Conservation (phyloP, 1,140 invertebrate species). For the Coenobita brevimanus region DNA sequence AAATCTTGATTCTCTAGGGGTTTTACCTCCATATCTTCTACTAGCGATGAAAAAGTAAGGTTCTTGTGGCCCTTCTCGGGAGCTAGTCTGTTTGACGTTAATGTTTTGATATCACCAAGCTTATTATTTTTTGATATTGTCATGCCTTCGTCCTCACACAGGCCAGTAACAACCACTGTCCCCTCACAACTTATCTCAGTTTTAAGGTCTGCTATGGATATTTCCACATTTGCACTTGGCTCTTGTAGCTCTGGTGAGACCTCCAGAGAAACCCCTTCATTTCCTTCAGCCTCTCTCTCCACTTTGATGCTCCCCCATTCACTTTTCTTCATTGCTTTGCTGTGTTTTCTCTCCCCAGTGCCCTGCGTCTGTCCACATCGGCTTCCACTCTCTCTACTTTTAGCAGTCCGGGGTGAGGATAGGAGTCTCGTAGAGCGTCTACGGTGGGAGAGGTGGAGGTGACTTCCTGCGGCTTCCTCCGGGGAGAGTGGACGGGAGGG, state of each 20-base stretch:
- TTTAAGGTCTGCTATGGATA: neutral
- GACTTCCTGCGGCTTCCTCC: slow-evolving; percentile 25
- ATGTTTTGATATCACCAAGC: neutral
- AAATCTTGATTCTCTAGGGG: no score
- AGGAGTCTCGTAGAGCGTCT: slow-evolving; percentile 22
- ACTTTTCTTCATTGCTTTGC: neutral
- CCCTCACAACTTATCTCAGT: slow-evolving; percentile 6
- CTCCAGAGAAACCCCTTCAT: neutral
- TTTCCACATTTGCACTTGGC: slow-evolving; percentile 9
- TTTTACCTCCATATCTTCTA: no score
- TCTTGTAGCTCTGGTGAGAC: neutral
- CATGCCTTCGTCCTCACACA: slow-evolving; percentile 8
- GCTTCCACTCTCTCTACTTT: neutral
- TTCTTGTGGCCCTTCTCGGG: neutral
- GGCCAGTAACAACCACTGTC: neutral
- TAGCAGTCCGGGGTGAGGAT: neutral
- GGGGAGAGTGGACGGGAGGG: slow-evolving; percentile 56
- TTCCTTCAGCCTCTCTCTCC: slow-evolving; percentile 14
- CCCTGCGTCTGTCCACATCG: neutral
- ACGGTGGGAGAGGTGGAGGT: neutral
- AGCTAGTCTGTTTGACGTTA: neutral
- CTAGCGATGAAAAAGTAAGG: no score
- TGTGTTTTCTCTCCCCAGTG: no score
- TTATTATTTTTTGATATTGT: neutral
- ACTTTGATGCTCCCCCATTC: slow-evolving; percentile 6